Conservation (phyloP, 2,797 vertebrate genomes). For the Falco concolor region DNA sequence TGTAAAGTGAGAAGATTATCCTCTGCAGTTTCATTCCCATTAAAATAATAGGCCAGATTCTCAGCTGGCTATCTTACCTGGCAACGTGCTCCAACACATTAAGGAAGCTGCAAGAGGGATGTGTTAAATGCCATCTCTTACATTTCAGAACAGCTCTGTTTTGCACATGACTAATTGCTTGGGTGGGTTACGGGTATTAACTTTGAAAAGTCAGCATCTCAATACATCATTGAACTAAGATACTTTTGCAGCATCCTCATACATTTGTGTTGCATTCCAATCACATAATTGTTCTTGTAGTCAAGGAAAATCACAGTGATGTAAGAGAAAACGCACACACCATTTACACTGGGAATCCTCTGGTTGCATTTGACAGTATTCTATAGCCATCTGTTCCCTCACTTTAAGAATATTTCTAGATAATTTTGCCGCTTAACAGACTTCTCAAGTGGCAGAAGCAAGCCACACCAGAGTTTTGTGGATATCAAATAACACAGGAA, state of each 20-base stretch:
- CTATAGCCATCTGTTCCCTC: not conserved
- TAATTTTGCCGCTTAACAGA: not conserved
- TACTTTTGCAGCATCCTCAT: not conserved
- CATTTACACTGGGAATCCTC: not conserved
- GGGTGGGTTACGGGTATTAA: not conserved
- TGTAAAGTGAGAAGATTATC: not conserved
- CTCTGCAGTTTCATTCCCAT: not conserved
- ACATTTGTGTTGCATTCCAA: not conserved
- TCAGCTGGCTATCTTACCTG: not conserved
- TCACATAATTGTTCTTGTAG: accelerated
- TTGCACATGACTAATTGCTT: not conserved
- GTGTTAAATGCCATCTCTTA: not conserved
- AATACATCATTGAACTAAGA: not conserved
- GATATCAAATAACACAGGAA: not conserved
- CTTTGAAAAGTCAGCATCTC: not conserved
- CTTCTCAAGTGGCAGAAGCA: not conserved
- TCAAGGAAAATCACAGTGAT: not conserved
- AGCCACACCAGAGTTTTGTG: not conserved
- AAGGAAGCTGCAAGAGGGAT: not conserved
- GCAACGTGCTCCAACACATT: not conserved
- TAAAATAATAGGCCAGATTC: not conserved
- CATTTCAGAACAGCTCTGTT: not conserved
- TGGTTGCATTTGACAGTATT: not conserved
- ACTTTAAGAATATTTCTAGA: not conserved
- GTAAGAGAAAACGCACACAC: not conserved